Evolutionary conservation across 1,140 invertebrate genomes (phyloP).

Genomic region (Zaprionus ghesquierei): DNA sequence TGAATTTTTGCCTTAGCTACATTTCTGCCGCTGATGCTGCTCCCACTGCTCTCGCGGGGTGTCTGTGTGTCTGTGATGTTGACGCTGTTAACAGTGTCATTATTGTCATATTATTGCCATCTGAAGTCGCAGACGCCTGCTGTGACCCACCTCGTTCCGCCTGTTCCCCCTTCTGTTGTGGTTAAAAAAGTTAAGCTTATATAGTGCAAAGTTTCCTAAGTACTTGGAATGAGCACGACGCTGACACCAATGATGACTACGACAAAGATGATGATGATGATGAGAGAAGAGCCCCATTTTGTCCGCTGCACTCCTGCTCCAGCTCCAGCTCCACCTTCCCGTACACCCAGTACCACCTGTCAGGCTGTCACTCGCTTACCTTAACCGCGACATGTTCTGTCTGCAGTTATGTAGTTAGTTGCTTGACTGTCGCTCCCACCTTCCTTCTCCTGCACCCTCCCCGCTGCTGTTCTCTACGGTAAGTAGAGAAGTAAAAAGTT

Average conservation of each 20-base stretch:
- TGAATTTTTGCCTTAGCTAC: neutral
- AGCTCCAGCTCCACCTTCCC: neutral
- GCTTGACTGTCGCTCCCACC: constrained; percentile 21
- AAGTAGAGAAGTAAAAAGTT: constrained; percentile 48
- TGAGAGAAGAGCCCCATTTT: neutral
- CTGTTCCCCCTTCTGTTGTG: neutral
- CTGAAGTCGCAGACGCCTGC: constrained; percentile 10
- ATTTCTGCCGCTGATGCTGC: neutral
- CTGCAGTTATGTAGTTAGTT: constrained; percentile 57
- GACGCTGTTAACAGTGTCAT: constrained; percentile 62
- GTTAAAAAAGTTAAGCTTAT: constrained; percentile 61
- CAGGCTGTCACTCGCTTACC: constrained; percentile 64
- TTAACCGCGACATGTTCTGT: constrained; percentile 68
- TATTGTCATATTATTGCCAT: constrained; percentile 71
- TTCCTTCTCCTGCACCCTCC: neutral
- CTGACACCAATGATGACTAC: constrained; percentile 28
- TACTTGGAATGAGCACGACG: constrained; percentile 44
- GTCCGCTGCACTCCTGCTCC: neutral
- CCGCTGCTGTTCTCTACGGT: neutral
- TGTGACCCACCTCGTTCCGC: neutral
- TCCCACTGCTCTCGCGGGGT: neutral
- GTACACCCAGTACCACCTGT: constrained; percentile 2
- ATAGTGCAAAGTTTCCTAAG: constrained; percentile 71
- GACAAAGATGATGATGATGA: constrained; percentile 6
- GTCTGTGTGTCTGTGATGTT: constrained; percentile 19